Conservation (phyloP, 2,113 vertebrate genomes). For the Pygathrix nemaeus region DNA sequence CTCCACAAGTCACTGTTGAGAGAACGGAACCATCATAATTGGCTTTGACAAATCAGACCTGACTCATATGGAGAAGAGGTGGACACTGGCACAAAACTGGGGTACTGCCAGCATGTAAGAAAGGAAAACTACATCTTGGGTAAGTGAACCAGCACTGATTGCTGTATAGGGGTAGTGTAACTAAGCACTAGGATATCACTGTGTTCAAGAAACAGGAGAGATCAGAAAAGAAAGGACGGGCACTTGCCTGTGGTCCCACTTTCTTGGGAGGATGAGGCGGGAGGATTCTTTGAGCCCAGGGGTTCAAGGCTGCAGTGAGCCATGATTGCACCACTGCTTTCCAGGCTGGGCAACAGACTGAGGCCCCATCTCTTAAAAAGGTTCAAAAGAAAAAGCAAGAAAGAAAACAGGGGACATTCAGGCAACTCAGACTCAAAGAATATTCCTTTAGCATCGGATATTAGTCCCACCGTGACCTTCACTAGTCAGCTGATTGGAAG, state of each 20-base stretch:
- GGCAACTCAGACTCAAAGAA: not conserved
- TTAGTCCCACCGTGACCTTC: not conserved
- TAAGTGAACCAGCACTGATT: not conserved
- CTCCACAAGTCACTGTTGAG: not conserved
- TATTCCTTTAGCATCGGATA: not conserved
- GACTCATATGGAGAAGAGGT: not conserved
- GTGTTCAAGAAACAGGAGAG: not conserved
- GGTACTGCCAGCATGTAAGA: not conserved
- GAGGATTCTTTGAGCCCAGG: not conserved
- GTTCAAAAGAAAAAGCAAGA: not conserved
- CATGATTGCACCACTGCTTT: not conserved
- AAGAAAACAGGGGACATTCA: not conserved
- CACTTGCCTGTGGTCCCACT: not conserved
- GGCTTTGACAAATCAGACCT: not conserved
- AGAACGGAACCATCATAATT: not conserved
- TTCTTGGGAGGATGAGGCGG: not conserved
- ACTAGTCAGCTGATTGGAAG: not conserved
- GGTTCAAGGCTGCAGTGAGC: not conserved
- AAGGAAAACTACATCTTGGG: not conserved
- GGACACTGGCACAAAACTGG: not conserved
- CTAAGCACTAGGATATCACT: too few species aligned
- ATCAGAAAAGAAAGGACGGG: not conserved
- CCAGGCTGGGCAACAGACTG: not conserved
- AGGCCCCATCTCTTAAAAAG: too few species aligned
- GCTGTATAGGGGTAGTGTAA: not conserved